These are phyloP conservation scores for Microtus richardsoni DNA, from an alignment of 2,113 vertebrate species.

Conservation along the genomic window DNA sequence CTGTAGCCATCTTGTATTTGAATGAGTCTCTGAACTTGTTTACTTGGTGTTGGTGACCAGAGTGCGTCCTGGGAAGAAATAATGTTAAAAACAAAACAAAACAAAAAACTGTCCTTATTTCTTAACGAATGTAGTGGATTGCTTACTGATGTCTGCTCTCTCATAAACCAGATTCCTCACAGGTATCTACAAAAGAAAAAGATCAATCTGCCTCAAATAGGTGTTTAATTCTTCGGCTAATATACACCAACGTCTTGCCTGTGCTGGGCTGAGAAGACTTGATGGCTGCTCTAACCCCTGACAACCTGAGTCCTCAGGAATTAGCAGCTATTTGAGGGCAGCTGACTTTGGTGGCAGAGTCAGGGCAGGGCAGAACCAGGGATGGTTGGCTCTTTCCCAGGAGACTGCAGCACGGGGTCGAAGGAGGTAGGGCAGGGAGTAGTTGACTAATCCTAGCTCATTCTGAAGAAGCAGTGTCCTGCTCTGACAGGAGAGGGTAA, in stretches of 20 bases:
- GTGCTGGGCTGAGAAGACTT: not conserved
- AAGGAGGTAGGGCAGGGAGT: not conserved
- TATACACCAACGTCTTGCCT: not conserved
- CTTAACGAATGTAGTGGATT: not conserved
- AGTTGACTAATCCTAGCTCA: conserved; percentile 23
- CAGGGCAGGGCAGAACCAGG: not conserved
- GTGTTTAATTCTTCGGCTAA: not conserved
- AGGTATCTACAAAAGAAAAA: conserved; percentile 23
- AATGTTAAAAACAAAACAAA: not conserved
- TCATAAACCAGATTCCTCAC: not conserved
- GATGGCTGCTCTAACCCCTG: not conserved
- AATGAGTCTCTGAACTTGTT: not conserved
- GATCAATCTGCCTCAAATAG: not conserved
- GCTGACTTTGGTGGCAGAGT: conserved; percentile 51
- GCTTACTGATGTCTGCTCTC: not conserved
- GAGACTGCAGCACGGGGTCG: conserved; percentile 30
- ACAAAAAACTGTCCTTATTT: not conserved
- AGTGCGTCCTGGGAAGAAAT: not conserved
- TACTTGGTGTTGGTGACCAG: not conserved
- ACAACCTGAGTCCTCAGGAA: not conserved
- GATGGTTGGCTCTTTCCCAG: conserved; percentile 20
- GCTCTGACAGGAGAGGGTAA: not conserved
- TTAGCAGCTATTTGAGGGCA: conserved; percentile 41
- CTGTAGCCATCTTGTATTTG: not conserved
- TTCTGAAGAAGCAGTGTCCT: conserved; percentile 38